Conservation (phyloP, 2,797 vertebrate species). For the Eutrigla gurnardus region DNA sequence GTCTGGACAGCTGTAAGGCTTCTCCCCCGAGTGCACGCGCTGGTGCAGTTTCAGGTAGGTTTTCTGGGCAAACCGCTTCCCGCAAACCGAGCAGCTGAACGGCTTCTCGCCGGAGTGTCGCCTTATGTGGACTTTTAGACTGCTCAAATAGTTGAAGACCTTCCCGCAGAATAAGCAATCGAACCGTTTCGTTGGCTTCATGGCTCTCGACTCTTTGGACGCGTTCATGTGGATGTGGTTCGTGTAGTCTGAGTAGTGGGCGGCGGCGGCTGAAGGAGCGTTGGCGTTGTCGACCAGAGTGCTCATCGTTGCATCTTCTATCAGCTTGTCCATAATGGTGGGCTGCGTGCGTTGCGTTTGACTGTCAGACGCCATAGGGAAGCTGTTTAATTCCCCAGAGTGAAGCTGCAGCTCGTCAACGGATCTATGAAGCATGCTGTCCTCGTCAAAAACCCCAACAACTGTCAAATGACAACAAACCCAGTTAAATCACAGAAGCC, state of each 20-base stretch:
- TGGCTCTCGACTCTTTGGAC: constrained; percentile 63
- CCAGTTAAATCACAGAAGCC: constrained; percentile 10
- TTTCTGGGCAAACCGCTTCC: constrained; percentile 86
- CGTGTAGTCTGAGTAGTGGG: constrained; percentile 56
- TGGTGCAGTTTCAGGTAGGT: constrained; percentile 85
- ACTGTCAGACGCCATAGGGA: constrained; percentile 57
- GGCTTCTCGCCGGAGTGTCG: constrained; percentile 86
- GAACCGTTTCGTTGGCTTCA: constrained; percentile 76
- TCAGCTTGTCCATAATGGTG: constrained; percentile 75
- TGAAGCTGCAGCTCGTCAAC: constrained; percentile 77
- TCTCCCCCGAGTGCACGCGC: constrained; percentile 86
- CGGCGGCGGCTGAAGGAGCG: constrained; percentile 44
- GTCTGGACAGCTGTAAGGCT: constrained; percentile 84
- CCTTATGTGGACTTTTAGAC: constrained; percentile 85
- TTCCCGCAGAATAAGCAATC: constrained; percentile 86
- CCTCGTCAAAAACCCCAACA: constrained; percentile 70
- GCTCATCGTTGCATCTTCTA: constrained; percentile 73
- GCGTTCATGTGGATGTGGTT: constrained; percentile 55
- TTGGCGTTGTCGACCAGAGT: constrained; percentile 51
- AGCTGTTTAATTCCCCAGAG: constrained; percentile 66
- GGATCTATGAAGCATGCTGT: constrained; percentile 65
- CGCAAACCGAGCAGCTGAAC: constrained; percentile 83
- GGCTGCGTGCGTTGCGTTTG: constrained; percentile 63
- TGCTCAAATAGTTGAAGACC: constrained; percentile 84
- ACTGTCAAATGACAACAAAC: constrained; percentile 60